Percentiles rank a stretch among this genome's conserved stretches.
phyloP scores from a whole-genome alignment of 2,888 invertebrate genomes.

The Aplocera efformata region DNA sequence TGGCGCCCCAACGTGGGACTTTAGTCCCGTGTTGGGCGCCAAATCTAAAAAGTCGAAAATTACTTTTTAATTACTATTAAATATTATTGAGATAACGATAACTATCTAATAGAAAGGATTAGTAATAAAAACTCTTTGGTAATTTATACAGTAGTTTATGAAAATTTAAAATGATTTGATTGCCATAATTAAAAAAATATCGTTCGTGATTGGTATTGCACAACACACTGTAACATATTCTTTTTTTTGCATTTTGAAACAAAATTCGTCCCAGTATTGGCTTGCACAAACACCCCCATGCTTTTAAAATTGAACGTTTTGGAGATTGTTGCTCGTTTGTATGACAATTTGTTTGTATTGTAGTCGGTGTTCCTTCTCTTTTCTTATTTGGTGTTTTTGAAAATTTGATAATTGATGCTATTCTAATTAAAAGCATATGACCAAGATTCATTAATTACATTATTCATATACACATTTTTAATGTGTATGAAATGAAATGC shows the following conservation, averaged over 20 bases:
- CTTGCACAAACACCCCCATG: conserved; percentile 73
- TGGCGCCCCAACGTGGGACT: conserved; percentile 2
- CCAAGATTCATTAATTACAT: too few species aligned
- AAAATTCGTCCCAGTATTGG: conserved; percentile 59
- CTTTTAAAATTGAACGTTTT: conserved; percentile 45
- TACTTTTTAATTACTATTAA: too few species aligned
- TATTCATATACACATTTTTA: too few species aligned
- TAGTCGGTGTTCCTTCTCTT: conserved; percentile 80
- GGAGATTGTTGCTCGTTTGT: conserved; percentile 42
- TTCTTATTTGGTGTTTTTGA: conserved; percentile 50
- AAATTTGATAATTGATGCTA: conserved; percentile 40
- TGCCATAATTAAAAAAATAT: conserved; percentile 40
- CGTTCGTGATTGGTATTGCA: conserved; percentile 64
- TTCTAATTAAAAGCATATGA: too few species aligned
- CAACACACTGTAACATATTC: conserved; percentile 47
- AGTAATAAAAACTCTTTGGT: too few species aligned
- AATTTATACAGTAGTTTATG: too few species aligned
- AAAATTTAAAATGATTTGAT: conserved; percentile 23
- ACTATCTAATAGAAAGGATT: too few species aligned
- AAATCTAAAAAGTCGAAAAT: too few species aligned
- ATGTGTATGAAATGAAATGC: too few species aligned
- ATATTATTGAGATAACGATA: too few species aligned
- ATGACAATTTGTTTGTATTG: conserved; percentile 56
- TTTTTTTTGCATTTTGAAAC: conserved; percentile 45
- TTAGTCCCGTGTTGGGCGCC: not conserved